phyloP scores from a whole-genome alignment of 2,113 vertebrate species.

The Bostrychus sinensis region DNA sequence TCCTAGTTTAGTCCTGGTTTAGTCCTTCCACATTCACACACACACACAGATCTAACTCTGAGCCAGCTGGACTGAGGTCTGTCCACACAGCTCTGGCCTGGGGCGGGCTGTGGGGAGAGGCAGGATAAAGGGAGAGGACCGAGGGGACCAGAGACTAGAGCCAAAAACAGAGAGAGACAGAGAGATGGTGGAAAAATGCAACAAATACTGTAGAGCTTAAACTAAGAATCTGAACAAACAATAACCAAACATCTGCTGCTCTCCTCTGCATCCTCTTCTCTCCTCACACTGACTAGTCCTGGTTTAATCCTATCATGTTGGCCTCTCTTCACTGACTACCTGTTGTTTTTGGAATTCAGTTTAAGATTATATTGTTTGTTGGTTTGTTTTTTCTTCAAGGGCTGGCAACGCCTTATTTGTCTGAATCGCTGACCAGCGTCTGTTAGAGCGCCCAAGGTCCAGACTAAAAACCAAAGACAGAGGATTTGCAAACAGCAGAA shows the following conservation, averaged over 20 bases:
- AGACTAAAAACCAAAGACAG: no score
- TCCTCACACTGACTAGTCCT: no score
- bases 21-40: slow-evolving; percentile 34
- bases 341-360: no score
- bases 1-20: neutral
- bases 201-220: neutral
- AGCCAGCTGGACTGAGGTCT: slow-evolving; percentile 76
- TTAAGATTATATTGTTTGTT: no score
- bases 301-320: no score
- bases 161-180: slow-evolving; percentile 6
- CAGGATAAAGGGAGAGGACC: slow-evolving; percentile 1
- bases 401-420: no score
- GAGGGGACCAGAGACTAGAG: slow-evolving; percentile 26
- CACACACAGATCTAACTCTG: slow-evolving; percentile 29
- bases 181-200: neutral
- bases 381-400: no score
- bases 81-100: slow-evolving; percentile 63
- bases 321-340: no score
- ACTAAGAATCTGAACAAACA: neutral
- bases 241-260: neutral
- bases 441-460: no score
- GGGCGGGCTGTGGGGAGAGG: slow-evolving; percentile 47
- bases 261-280: no score
- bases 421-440: no score
- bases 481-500: no score